Conservation (phyloP, 2,888 invertebrate species). For the Chalcis sispes region DNA sequence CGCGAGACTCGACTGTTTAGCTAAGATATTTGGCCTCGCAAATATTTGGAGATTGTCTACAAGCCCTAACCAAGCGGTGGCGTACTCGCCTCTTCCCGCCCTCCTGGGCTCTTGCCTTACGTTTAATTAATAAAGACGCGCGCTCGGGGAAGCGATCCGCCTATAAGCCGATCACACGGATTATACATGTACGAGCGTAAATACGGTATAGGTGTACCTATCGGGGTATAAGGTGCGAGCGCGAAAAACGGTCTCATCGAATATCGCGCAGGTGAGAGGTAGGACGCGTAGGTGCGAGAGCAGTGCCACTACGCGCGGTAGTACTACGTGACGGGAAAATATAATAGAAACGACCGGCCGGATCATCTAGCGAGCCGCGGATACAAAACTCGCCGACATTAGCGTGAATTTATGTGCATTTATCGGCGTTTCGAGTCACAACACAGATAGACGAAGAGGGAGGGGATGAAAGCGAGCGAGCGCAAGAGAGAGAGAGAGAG, state of each 20-base stretch:
- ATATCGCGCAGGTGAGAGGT: too few relatives aligned
- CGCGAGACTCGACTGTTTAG: slow-evolving; percentile 72
- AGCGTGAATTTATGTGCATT: slow-evolving; percentile 23
- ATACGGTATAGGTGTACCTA: too few relatives aligned
- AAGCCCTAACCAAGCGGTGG: slow-evolving; percentile 47
- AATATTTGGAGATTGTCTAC: slow-evolving; percentile 76
- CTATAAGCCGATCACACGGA: not conserved
- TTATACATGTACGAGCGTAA: too few relatives aligned
- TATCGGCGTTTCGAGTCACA: slow-evolving; percentile 1
- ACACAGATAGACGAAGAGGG: not conserved
- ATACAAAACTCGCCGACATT: not conserved
- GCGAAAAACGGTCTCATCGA: too few relatives aligned
- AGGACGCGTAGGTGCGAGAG: too few relatives aligned
- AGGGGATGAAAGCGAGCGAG: not conserved
- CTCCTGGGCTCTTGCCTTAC: slow-evolving; percentile 67
- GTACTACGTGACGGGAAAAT: not conserved
- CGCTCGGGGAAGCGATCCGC: not conserved
- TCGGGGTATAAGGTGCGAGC: too few relatives aligned
- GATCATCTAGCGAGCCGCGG: too few relatives aligned
- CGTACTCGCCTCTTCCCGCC: slow-evolving; percentile 65
- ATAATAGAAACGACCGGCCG: not conserved
- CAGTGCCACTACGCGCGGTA: too few relatives aligned
- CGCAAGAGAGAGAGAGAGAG: not conserved
- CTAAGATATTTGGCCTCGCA: slow-evolving; percentile 75
- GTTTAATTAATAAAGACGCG: slow-evolving; percentile 68